phyloP scores from a whole-genome alignment of 37 sponge, comb jelly and placozoan genomes.

The Axinella damicornis region DNA sequence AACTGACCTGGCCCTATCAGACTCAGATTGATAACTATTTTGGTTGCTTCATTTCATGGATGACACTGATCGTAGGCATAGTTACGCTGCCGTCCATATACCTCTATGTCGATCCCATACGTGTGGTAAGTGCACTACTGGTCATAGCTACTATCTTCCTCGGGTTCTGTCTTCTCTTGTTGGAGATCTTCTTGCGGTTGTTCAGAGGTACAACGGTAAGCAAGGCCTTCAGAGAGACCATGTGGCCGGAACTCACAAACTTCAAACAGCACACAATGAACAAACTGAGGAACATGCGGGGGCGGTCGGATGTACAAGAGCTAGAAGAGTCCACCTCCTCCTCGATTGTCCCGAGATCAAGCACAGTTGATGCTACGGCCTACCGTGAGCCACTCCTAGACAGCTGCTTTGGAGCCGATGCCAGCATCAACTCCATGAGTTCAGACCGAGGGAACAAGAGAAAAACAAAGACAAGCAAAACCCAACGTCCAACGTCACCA shows the following conservation, averaged over 20 bases:
- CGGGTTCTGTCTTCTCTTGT: not conserved
- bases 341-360: not conserved
- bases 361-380: constrained; percentile 4
- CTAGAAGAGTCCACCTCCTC: constrained; percentile 7
- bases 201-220: not conserved
- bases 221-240: not conserved
- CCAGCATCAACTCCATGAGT: too few species aligned
- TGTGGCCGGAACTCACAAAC: not conserved
- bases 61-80: constrained; percentile 35
- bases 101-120: constrained; percentile 1
- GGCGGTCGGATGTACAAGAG: too few species aligned
- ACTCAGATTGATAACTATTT: constrained; percentile 57
- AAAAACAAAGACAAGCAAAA: too few species aligned
- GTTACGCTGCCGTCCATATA: constrained; percentile 41
- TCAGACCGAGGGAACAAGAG: too few species aligned
- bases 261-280: not conserved
- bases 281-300: too few species aligned
- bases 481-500: too few species aligned
- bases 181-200: constrained; percentile 3
- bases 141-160: constrained; percentile 3
- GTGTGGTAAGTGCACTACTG: constrained; percentile 16
- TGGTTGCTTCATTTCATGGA: constrained; percentile 28
- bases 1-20: constrained; percentile 61
- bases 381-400: constrained; percentile 40
- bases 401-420: not conserved